phyloP scores from a whole-genome alignment of 64 coral and sea anemone genomes.

The Astreopora myriophthalma region DNA sequence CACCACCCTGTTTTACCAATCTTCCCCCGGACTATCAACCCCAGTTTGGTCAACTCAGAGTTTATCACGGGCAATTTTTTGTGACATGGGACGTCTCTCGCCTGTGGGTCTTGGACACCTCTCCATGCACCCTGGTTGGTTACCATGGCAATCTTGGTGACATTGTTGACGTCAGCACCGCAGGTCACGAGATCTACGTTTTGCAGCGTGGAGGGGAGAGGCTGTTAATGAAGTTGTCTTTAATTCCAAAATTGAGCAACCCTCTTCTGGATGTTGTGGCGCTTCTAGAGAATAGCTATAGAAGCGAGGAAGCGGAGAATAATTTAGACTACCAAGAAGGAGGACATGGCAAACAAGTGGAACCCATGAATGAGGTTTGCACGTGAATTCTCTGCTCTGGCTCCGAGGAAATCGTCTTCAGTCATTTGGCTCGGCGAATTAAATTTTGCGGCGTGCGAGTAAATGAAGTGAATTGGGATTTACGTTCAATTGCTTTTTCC shows the following conservation, averaged over 20 bases:
- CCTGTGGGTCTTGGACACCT: constrained; percentile 86
- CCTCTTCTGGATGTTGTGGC: constrained; percentile 63
- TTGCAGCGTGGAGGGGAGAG: constrained; percentile 71
- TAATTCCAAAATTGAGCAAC: constrained; percentile 84
- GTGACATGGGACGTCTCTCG: constrained; percentile 77
- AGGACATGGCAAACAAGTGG: not conserved
- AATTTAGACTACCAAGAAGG: not conserved
- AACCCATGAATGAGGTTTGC: not conserved
- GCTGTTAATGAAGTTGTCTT: constrained; percentile 71
- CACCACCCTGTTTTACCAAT: not conserved
- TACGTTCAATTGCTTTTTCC: too few species aligned
- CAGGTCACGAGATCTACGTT: constrained; percentile 90
- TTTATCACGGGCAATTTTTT: constrained; percentile 85
- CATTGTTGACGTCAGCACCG: constrained; percentile 85
- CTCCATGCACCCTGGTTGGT: constrained; percentile 78
- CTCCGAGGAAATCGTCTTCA: not conserved
- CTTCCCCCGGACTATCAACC: not conserved
- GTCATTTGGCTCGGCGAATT: too few species aligned
- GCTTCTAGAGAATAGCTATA: not conserved
- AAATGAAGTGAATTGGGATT: too few species aligned
- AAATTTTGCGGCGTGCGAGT: too few species aligned
- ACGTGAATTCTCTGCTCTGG: not conserved
- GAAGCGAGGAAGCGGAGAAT: not conserved
- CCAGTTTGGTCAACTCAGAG: constrained; percentile 74
- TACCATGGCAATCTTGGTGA: constrained; percentile 73